These are phyloP conservation scores for Corythornis vintsioides DNA, from an alignment of 2,113 vertebrate genomes.

Conservation along the genomic window DNA sequence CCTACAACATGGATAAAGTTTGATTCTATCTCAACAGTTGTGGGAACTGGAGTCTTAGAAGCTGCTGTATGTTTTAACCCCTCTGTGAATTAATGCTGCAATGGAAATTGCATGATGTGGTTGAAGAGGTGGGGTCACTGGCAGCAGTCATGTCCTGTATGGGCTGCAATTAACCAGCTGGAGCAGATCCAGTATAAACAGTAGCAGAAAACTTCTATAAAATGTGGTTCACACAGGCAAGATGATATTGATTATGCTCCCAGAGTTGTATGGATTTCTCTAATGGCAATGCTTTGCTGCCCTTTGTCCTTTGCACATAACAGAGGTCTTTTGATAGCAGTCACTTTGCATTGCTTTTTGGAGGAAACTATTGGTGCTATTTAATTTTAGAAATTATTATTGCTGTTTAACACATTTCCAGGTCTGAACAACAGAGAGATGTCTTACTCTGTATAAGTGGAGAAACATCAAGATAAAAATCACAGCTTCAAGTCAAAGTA, in stretches of 20 bases:
- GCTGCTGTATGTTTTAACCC: not conserved
- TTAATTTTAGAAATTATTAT: not conserved
- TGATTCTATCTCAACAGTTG: not conserved
- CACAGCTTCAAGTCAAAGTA: constrained; percentile 39
- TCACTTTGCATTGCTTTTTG: not conserved
- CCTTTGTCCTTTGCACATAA: not conserved
- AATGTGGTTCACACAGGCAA: not conserved
- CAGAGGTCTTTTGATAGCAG: not conserved
- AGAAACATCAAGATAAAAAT: constrained; percentile 53
- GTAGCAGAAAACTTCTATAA: not conserved
- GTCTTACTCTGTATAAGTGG: not conserved
- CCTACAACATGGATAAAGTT: not conserved
- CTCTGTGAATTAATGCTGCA: not conserved
- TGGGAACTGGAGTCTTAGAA: not conserved
- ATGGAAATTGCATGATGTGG: not conserved
- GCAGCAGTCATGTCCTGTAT: not conserved
- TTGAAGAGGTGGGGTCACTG: constrained; percentile 33
- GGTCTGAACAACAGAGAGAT: not conserved
- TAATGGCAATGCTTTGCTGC: not conserved
- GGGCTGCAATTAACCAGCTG: not conserved
- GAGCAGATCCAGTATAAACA: constrained; percentile 23
- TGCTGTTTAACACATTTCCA: not conserved
- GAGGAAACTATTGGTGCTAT: not conserved
- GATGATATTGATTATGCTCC: not conserved
- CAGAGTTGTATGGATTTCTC: not conserved